Evolutionary conservation across 2,113 vertebrate genomes (phyloP).

Genomic region (Lipophrys pholis): DNA sequence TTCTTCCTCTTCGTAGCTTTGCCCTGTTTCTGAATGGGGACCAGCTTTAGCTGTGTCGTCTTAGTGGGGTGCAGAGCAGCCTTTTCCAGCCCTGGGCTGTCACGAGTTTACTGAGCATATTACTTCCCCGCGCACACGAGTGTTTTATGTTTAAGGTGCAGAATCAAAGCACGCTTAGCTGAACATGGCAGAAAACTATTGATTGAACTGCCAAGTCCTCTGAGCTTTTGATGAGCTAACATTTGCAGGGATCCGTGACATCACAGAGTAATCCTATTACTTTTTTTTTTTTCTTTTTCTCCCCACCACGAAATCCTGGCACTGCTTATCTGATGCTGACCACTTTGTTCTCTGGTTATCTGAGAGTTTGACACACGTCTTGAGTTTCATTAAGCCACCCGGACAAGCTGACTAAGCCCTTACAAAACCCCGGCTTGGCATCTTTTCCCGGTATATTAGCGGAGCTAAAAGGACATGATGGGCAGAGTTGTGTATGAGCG

Average conservation of each 20-base stretch:
- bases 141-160: conserved; percentile 65
- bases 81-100: conserved; percentile 38
- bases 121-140: conserved; percentile 34
- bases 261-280: conserved; percentile 69
- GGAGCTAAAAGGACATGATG: conserved; percentile 12
- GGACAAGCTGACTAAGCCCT: conserved; percentile 73
- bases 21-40: conserved; percentile 38
- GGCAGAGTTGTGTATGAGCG: neutral
- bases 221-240: conserved; percentile 70
- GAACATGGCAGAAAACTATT: conserved; percentile 67
- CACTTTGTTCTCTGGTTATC: conserved; percentile 73
- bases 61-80: conserved; percentile 11
- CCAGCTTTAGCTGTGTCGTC: conserved; percentile 29
- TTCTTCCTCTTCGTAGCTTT: conserved; percentile 53
- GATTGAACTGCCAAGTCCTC: conserved; percentile 60
- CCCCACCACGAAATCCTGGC: conserved; percentile 35
- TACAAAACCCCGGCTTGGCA: conserved; percentile 54
- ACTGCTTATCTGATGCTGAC: conserved; percentile 72
- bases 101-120: conserved; percentile 45
- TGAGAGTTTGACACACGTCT: conserved; percentile 70
- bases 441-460: conserved; percentile 29
- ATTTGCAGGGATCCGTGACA: conserved; percentile 71
- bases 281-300: conserved; percentile 23
- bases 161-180: conserved; percentile 70
- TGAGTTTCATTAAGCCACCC: conserved; percentile 65